These are phyloP conservation scores for Colletes latitarsis DNA, from an alignment of 1,140 invertebrate genomes.

Conservation along the genomic window DNA sequence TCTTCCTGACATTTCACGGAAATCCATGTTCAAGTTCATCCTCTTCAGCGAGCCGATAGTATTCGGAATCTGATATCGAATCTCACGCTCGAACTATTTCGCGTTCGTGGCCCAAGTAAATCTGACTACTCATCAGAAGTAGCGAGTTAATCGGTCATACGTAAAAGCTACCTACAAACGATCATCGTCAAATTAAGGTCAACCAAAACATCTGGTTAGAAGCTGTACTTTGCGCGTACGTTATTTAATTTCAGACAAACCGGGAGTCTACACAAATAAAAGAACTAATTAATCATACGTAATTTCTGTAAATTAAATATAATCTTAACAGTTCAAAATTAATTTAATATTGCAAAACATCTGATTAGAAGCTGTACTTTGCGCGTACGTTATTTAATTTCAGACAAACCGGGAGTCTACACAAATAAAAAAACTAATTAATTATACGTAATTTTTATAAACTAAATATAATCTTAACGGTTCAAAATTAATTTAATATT, in stretches of 20 bases:
- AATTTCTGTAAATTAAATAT: too few species aligned
- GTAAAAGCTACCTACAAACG: not conserved
- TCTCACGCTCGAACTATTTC: conserved; percentile 32
- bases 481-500: too few species aligned
- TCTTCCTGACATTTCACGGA: conserved; percentile 52
- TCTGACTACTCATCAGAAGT: not conserved
- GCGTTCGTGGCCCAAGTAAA: not conserved
- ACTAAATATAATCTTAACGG: too few species aligned
- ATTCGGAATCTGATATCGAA: conserved; percentile 37
- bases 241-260: not conserved
- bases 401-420: not conserved
- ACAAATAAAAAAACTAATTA: not conserved
- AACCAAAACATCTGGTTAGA: not conserved
- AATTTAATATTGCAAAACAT: too few species aligned
- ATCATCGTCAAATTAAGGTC: not conserved
- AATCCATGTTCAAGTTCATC: conserved; percentile 39
- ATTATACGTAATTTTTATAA: too few species aligned
- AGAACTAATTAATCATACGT: too few species aligned
- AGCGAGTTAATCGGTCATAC: not conserved
- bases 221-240: not conserved
- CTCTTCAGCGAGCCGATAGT: conserved; percentile 12
- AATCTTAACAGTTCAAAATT: too few species aligned
- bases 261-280: not conserved
- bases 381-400: not conserved
- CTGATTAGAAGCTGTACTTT: not conserved